Evolutionary conservation across 2,888 invertebrate genomes (phyloP), one percentile per base, ranked within the genome.

Genomic region (Sabellastarte sp.): DNA sequence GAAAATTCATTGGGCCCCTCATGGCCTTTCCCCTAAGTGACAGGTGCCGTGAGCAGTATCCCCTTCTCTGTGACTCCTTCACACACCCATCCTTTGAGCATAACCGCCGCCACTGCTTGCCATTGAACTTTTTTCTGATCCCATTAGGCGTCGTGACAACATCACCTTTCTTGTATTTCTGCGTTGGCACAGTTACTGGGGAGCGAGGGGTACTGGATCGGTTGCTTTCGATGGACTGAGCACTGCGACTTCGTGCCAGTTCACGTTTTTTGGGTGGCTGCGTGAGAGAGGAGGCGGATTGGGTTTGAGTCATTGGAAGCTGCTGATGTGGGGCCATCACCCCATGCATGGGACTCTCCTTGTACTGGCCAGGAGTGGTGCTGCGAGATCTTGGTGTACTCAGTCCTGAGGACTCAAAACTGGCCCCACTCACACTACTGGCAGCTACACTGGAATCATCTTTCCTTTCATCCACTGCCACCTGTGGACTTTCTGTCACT

Each of bases 71-170:
- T 79, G 97, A 97, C 88, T 99, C 98, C 86, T 94, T 94, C 50
- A 91, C 91, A 85, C 97, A 98, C 63, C 93, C 93, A 78, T 93
- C 93, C 84, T 93, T 93, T 65, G 95, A 95, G 86, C 98, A 99
- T 70, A 99, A 88, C 76, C 98, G 88, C 68, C 98, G 89, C 99
- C 98, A 99, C 84, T 99, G 99, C 86, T 99, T 99, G 50, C 99
- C 99, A 87, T 99, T 99, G 86, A 95, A 99, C 87, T 98, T 99
- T 87, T 99, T 99, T 20, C 97, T 88, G 76, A 99, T 95, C 2
- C 71, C 98, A 76, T 92, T 93, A 2, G 94, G 93, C 58, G 93
- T 93, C 2, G 91, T 90, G 41, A 95, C 93, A 63, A 97, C 93
- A 84, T 99, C 97, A 72, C 98, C 98, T 86, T 98, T 98, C 86